Evolutionary conservation across 1,140 invertebrate species (phyloP), one percentile per base, ranked within the genome.

Genomic region (Drosophila orena): DNA sequence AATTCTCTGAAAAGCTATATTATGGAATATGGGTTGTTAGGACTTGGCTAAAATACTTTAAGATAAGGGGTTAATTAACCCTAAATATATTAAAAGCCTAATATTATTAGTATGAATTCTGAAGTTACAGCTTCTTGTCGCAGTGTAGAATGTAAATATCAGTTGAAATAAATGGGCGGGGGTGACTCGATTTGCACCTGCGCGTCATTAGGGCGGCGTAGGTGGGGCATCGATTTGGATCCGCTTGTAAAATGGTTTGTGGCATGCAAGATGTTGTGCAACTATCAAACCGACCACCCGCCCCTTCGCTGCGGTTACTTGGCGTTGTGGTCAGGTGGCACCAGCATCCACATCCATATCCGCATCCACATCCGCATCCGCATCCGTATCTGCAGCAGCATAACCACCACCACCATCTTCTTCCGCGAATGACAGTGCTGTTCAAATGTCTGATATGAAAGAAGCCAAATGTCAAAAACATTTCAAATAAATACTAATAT

Each of bases 251-350:
- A 86, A 77, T 86, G 81, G 74, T 77, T 77, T 85, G 79, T 70
- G 84, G 84, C 64, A 77, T 83, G 84, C 73, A 88, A 88, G 89
- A 84, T 88, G 84, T 89, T 84, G 79, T 79, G 72, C 81, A 85
- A 85, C 72, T 74, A 60, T 34, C 64, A 49, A 47, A 55, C 71
- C 50, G 30, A 58, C 50, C 44, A 22, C 43, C 40, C 60, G 46
- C 76, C 54, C 75, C 61, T 69, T 60, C 71, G 61, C 71, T 89
- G 79, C 64, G 84, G 84, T 89, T 66, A 43, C 79, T 89, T 88
- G 77, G 64, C 72, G 52, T 73, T 88, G 84, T 70, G 83, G 83
- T 89, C 71, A 79, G 61, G 66, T 66, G 59, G 44, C 50, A 52
- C 56, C 57, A 64, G 34, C 53, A 76, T 50, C 72, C 7, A 30